Conservation (phyloP, 2,888 invertebrate species). For the Drosophila tanythrix region DNA sequence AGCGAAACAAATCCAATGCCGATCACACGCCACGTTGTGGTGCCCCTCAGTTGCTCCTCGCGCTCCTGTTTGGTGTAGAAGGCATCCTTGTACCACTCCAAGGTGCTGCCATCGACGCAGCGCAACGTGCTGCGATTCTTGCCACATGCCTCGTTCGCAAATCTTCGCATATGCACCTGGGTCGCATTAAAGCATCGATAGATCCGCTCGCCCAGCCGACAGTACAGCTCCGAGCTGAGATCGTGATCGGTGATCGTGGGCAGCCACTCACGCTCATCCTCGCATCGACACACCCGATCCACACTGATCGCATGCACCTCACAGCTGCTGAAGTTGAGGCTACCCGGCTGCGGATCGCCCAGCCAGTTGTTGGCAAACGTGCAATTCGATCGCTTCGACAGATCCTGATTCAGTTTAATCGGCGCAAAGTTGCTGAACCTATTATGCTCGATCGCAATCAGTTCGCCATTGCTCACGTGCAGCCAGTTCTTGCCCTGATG, state of each 20-base stretch:
- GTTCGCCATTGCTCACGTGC: slow-evolving; percentile 76
- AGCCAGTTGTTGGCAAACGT: slow-evolving; percentile 82
- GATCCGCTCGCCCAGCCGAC: slow-evolving; percentile 72
- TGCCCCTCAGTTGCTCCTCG: slow-evolving; percentile 20
- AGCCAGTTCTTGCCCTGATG: slow-evolving; percentile 81
- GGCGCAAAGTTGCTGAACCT: slow-evolving; percentile 78
- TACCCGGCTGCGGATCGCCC: slow-evolving; percentile 72
- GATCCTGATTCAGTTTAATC: slow-evolving; percentile 77
- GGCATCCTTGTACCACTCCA: slow-evolving; percentile 73
- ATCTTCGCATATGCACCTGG: slow-evolving; percentile 80
- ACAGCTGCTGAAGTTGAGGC: slow-evolving; percentile 83
- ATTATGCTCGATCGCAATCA: slow-evolving; percentile 80
- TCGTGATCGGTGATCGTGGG: slow-evolving; percentile 76
- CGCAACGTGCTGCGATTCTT: slow-evolving; percentile 70
- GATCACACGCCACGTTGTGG: not conserved
- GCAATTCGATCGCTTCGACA: slow-evolving; percentile 68
- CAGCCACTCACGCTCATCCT: slow-evolving; percentile 73
- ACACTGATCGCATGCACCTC: slow-evolving; percentile 79
- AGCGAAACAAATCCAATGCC: fast-evolving
- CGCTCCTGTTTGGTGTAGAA: slow-evolving; percentile 77
- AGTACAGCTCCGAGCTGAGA: slow-evolving; percentile 82
- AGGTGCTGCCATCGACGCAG: slow-evolving; percentile 75
- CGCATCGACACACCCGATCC: slow-evolving; percentile 80
- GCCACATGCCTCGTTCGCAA: slow-evolving; percentile 82
- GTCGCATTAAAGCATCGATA: slow-evolving; percentile 81